Conservation (phyloP, 2,113 vertebrate species). For the Prinia subflava region DNA sequence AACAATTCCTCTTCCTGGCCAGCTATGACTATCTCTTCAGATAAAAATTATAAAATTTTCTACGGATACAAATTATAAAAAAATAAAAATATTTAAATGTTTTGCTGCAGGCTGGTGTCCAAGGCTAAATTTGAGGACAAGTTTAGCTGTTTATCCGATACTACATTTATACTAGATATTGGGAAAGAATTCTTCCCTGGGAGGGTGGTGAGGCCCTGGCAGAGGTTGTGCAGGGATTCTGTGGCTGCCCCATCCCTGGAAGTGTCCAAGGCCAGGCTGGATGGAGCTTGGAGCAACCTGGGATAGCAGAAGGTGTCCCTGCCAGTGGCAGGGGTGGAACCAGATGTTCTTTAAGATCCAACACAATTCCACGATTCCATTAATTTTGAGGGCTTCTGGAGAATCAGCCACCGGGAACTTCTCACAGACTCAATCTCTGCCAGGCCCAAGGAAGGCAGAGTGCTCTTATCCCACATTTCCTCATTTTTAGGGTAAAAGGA, state of each 20-base stretch:
- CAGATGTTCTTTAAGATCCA: fast-evolving
- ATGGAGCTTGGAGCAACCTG: fast-evolving
- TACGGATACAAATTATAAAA: neutral
- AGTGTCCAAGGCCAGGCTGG: neutral
- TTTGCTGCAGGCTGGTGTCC: neutral
- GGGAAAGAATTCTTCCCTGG: neutral
- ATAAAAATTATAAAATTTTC: neutral
- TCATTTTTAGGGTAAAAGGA: neutral
- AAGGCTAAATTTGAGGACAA: neutral
- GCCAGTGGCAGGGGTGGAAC: neutral
- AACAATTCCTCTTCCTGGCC: neutral
- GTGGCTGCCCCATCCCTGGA: neutral
- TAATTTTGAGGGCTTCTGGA: neutral
- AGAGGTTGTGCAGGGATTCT: neutral
- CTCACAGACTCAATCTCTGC: neutral
- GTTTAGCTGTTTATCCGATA: neutral
- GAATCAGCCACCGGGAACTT: neutral
- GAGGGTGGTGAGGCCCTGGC: neutral
- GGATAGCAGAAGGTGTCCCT: neutral
- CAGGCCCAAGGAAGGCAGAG: neutral
- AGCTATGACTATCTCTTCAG: neutral
- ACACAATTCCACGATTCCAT: neutral
- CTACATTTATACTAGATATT: neutral
- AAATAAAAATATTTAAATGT: neutral
- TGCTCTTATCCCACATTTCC: neutral